Evolutionary conservation across 30 jellyfish, hydroid and myxozoan species (phyloP), one percentile per base, ranked within the genome.

Genomic region (Hydractinia symbiolongicarpus): DNA sequence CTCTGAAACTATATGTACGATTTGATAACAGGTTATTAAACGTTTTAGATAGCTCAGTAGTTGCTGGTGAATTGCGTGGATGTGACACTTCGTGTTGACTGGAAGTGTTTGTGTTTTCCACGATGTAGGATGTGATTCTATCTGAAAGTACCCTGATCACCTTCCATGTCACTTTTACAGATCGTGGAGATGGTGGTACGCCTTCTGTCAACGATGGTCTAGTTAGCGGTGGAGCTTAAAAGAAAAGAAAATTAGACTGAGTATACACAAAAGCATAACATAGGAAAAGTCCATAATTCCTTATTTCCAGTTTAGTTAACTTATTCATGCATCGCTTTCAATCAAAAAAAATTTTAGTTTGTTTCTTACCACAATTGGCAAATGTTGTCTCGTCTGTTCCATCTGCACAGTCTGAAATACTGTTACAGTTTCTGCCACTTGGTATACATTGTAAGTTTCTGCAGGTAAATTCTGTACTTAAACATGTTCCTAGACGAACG

Each of bases 401-500:
- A 19, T 71, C 80, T 19, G 1, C 80, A 71, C 80, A 71, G 51
- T 71, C 80, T 71, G 9, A 11, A 71, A 71, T 71, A 8, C 80
- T 67, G 51, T 71, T 71, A 71, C 80, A 71, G n/a, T 10, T 13
- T 13, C 78, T 16, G 19, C 21, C 51, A 10, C 14, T 13, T 13
- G 21, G 21, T 13, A 19, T 60, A 71, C 80, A 71, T 71, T 71
- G 80, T 0, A 58, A 40, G 44, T 15, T 71, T 15, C 61, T 60
- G 51, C 80, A 71, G 4, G 60, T 30, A 19, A 71, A 71, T 5
- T 71, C 60, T 4, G 9, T 50, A 9, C 5, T 30, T 8, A 20
- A 58, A 19, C 80, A 71, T 30, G 80, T 20, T 19, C 51, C 80
- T 71, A 64, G 2, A 30, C 44, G 44, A 30, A 30, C 44, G 44